Evolutionary conservation across 1,140 invertebrate genomes (phyloP).

Genomic region (Psilanteris sp.): DNA sequence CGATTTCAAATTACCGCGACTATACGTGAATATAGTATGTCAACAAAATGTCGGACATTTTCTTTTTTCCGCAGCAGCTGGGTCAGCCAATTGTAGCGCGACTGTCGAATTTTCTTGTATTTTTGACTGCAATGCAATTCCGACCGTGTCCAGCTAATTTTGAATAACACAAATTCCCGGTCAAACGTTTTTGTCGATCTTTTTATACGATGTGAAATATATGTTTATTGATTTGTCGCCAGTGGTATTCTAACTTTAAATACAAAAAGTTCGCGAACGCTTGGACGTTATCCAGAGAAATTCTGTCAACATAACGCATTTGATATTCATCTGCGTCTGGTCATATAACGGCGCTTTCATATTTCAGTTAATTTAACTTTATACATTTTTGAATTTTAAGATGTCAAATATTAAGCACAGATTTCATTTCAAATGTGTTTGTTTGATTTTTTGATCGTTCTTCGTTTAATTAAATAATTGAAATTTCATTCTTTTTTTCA

Average conservation of each 20-base stretch:
- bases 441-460: no score
- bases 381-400: no score
- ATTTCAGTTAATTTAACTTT: no score
- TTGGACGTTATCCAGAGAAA: conserved; percentile 25
- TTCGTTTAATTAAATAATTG: no score
- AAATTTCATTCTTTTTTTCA: no score
- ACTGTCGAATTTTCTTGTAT: not conserved
- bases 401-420: no score
- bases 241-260: conserved; percentile 16
- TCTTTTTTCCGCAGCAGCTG: not conserved
- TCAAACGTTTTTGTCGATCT: not conserved
- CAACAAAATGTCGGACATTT: conserved; percentile 13
- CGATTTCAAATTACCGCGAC: conserved; percentile 17
- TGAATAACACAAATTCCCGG: conserved; percentile 6
- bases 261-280: conserved; percentile 12
- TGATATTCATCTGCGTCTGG: no score
- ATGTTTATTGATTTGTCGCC: conserved; percentile 29
- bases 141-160: conserved; percentile 5
- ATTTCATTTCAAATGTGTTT: no score
- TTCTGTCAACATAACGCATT: no score
- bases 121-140: conserved; percentile 4
- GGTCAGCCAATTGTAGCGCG: not conserved
- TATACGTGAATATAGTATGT: conserved; percentile 4
- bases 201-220: conserved; percentile 2
- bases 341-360: no score